Evolutionary conservation across 2,888 invertebrate genomes (phyloP).

Genomic region (Trichopria drosophilae): DNA sequence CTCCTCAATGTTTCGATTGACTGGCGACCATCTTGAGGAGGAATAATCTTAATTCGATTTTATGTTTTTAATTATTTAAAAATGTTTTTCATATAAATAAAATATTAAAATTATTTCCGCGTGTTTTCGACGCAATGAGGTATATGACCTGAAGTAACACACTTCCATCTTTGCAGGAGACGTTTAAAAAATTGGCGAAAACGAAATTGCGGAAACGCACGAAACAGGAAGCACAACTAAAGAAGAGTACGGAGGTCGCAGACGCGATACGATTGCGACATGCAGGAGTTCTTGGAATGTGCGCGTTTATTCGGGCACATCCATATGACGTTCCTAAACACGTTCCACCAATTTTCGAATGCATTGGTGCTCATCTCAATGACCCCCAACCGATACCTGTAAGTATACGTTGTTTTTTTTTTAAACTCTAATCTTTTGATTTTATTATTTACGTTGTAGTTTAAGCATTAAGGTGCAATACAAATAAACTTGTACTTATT

Average conservation of each 20-base stretch:
- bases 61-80: neutral
- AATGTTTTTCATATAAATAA: slow-evolving; percentile 1
- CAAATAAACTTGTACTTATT: slow-evolving; percentile 17
- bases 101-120: neutral
- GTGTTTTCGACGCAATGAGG: too few species aligned
- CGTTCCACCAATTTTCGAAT: slow-evolving; percentile 77
- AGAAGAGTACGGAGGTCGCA: slow-evolving; percentile 32
- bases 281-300: slow-evolving; percentile 84
- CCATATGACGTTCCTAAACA: slow-evolving; percentile 84
- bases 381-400: slow-evolving; percentile 90
- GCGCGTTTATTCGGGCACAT: slow-evolving; percentile 83
- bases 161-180: slow-evolving; percentile 54
- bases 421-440: slow-evolving; percentile 5
- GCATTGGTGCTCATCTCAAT: slow-evolving; percentile 77
- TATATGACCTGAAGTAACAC: too few species aligned
- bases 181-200: slow-evolving; percentile 63
- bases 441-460: slow-evolving; percentile 12
- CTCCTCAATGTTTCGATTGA: too few species aligned
- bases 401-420: slow-evolving; percentile 45
- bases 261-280: slow-evolving; percentile 66
- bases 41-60: neutral
- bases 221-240: slow-evolving; percentile 27
- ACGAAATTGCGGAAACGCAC: slow-evolving; percentile 54
- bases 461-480: too few species aligned
- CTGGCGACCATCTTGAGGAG: too few species aligned